Conservation (phyloP, 2,797 vertebrate genomes). For the Telmatherina bonti region DNA sequence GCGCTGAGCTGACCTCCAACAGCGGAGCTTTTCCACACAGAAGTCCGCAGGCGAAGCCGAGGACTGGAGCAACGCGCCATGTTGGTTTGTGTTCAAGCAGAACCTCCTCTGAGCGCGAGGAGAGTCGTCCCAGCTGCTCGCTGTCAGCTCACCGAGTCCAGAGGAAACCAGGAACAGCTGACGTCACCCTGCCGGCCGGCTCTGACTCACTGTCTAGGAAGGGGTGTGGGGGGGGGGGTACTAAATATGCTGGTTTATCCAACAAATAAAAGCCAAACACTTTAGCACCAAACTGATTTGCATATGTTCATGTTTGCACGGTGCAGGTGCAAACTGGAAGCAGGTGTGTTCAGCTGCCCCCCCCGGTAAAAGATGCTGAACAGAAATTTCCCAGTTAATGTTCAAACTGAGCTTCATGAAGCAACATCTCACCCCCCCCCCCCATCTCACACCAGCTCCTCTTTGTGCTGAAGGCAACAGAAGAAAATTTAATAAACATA, state of each 20-base stretch:
- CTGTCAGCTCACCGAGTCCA: slow-evolving; percentile 73
- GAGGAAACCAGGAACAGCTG: slow-evolving; percentile 76
- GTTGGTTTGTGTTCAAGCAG: slow-evolving; percentile 6
- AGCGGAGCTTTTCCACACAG: slow-evolving; percentile 68
- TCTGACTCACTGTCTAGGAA: slow-evolving; percentile 81
- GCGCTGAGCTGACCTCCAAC: slow-evolving; percentile 60
- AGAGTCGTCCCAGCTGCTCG: slow-evolving; percentile 51
- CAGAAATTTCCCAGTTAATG: slow-evolving; percentile 63
- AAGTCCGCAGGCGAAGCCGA: too few species aligned
- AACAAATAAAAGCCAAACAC: slow-evolving; percentile 22
- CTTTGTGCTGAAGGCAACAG: neutral
- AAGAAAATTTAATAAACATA: slow-evolving; percentile 81
- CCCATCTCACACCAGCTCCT: slow-evolving; percentile 8
- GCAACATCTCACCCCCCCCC: neutral
- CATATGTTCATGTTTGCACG: slow-evolving; percentile 68
- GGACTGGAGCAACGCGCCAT: slow-evolving; percentile 19
- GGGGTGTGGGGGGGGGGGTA: too few species aligned
- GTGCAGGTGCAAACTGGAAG: slow-evolving; percentile 76
- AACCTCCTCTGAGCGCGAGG: slow-evolving; percentile 7
- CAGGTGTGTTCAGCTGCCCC: slow-evolving; percentile 78
- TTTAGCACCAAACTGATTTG: slow-evolving; percentile 23
- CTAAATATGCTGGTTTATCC: neutral
- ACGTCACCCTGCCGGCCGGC: slow-evolving; percentile 71
- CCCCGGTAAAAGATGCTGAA: slow-evolving; percentile 19
- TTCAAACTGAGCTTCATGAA: slow-evolving; percentile 52